Evolutionary conservation across 1,140 invertebrate species (phyloP).

Genomic region (Calephelis virginiensis): DNA sequence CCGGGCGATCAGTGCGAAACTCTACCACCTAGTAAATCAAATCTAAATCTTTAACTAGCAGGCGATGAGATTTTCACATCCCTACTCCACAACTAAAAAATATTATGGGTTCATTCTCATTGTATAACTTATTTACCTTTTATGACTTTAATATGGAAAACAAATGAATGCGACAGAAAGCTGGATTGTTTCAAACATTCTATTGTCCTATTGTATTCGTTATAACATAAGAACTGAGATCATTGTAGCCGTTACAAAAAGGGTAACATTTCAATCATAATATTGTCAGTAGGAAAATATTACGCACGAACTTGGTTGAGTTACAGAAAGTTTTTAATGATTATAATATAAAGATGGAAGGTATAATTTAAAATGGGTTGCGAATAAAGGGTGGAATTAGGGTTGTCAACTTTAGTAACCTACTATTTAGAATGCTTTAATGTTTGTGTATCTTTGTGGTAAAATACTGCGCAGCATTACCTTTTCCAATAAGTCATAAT

Average conservation of each 20-base stretch:
- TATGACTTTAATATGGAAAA: conserved; percentile 18
- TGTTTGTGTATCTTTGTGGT: neutral
- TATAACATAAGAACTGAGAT: conserved; percentile 4
- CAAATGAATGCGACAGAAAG: conserved; percentile 14
- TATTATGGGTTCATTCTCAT: conserved; percentile 8
- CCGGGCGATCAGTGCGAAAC: no score
- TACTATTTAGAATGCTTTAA: neutral
- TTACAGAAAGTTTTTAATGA: conserved; percentile 14
- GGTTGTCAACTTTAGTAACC: neutral
- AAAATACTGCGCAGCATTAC: neutral
- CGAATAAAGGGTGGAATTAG: neutral
- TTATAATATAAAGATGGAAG: neutral
- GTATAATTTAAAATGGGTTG: conserved; percentile 13
- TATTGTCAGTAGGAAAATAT: neutral
- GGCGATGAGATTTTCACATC: no score
- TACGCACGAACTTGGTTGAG: neutral
- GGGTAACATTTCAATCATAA: conserved; percentile 11
- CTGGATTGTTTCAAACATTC: conserved; percentile 19
- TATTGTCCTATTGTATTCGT: conserved; percentile 20
- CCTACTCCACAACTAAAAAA: no score
- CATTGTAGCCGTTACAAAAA: neutral
- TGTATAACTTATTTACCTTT: conserved; percentile 14
- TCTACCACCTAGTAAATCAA: no score
- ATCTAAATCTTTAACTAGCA: no score
- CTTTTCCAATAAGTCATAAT: no score